Percentiles rank a stretch among this genome's conserved stretches.
Conservation (phyloP, 2,113 vertebrate genomes). For the Sminthopsis crassicaudata region DNA sequence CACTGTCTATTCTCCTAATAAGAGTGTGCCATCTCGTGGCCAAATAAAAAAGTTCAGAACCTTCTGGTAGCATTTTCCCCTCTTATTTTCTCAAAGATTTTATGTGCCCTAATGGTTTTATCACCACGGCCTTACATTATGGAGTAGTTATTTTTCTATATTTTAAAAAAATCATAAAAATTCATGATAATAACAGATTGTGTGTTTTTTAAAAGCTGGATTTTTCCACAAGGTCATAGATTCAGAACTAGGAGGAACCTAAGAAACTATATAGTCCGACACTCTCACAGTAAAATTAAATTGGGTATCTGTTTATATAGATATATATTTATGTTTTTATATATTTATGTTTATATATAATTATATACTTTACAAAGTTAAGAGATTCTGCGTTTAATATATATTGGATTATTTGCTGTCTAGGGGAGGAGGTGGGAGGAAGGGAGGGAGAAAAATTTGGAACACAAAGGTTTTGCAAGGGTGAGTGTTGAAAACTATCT, state of each 20-base stretch:
- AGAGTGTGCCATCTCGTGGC: background rate
- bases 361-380: too few species aligned
- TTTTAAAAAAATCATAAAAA: background rate
- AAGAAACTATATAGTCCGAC: background rate
- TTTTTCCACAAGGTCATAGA: background rate
- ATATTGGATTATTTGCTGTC: too few species aligned
- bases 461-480: too few species aligned
- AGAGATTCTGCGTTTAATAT: too few species aligned
- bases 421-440: too few species aligned
- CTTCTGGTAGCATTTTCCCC: background rate
- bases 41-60: background rate
- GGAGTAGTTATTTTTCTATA: background rate
- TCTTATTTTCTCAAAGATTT: background rate
- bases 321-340: too few species aligned
- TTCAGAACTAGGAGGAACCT: background rate
- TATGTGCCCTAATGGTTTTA: background rate
- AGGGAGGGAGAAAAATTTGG: too few species aligned
- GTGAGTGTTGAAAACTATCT: too few species aligned
- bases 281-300: background rate
- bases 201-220: background rate
- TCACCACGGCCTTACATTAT: background rate
- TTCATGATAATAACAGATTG: background rate
- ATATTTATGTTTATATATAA: too few species aligned
- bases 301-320: background rate
- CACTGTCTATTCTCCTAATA: background rate